Conservation (phyloP, 2,797 vertebrate species). For the Leucoraja ocellata region DNA sequence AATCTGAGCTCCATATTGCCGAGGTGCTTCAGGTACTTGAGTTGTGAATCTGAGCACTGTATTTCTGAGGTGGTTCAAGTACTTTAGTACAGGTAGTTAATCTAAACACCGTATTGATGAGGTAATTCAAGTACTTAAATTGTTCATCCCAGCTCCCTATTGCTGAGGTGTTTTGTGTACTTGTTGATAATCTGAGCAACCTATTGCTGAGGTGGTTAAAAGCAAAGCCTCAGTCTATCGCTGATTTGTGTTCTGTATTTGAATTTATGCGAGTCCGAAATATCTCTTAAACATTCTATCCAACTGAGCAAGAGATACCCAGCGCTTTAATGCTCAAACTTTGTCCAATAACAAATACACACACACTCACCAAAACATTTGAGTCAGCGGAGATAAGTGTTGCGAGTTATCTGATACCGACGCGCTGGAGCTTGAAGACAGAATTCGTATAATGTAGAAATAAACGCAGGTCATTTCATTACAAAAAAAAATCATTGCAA, state of each 20-base stretch:
- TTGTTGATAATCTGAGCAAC: no score
- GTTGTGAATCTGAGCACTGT: no score
- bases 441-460: background rate
- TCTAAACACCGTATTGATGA: no score
- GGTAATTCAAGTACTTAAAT: no score
- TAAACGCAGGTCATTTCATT: background rate
- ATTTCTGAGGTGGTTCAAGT: no score
- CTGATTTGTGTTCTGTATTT: background rate
- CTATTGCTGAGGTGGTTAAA: background rate
- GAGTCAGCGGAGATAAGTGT: background rate
- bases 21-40: no score
- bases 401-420: background rate
- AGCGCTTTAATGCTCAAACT: background rate
- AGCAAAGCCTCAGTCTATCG: background rate
- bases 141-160: no score
- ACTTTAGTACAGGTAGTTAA: no score
- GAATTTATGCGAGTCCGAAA: background rate
- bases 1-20: no score
- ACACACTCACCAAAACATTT: background rate
- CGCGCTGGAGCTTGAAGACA: background rate
- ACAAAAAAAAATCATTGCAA: background rate
- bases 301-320: background rate
- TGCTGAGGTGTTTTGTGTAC: no score
- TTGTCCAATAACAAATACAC: background rate
- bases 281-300: background rate